Evolutionary conservation across 1,140 invertebrate species (phyloP).

Genomic region (Drosophila lacteicornis): DNA sequence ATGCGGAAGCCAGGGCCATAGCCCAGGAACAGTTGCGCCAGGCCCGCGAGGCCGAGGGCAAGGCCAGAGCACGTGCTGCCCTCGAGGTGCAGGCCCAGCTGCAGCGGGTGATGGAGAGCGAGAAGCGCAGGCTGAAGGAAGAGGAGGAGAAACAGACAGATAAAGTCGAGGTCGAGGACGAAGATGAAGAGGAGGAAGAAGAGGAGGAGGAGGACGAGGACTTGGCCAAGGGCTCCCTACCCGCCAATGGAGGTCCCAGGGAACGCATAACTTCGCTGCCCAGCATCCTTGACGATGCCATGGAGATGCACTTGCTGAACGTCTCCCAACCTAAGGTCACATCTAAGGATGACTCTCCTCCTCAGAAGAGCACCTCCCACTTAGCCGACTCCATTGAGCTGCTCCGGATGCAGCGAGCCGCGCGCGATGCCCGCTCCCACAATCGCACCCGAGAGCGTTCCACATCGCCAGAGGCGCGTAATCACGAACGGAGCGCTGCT

Average conservation of each 20-base stretch:
- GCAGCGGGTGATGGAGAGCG: slow-evolving; percentile 40
- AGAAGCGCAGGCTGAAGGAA: slow-evolving; percentile 28
- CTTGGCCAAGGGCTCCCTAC: slow-evolving; percentile 11
- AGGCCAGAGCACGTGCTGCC: slow-evolving; percentile 57
- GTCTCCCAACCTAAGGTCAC: slow-evolving; percentile 14
- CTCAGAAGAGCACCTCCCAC: slow-evolving; percentile 50
- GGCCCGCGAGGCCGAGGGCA: slow-evolving; percentile 44
- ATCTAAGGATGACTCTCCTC: slow-evolving; percentile 48
- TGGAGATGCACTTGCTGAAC: slow-evolving; percentile 56
- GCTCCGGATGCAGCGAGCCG: slow-evolving; percentile 67
- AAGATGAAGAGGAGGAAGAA: slow-evolving; percentile 13
- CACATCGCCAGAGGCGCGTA: slow-evolving; percentile 33
- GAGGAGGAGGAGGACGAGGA: slow-evolving; percentile 15
- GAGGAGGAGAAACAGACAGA: slow-evolving; percentile 7
- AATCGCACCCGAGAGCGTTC: slow-evolving; percentile 66
- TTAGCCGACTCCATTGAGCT: slow-evolving; percentile 72
- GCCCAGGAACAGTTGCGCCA: slow-evolving; percentile 49
- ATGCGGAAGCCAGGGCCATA: slow-evolving; percentile 56
- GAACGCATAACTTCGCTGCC: slow-evolving; percentile 57
- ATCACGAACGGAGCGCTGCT: slow-evolving; percentile 64
- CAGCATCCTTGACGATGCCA: slow-evolving; percentile 49
- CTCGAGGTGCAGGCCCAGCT: slow-evolving; percentile 53
- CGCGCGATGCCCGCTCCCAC: slow-evolving; percentile 59
- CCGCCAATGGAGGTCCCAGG: slow-evolving; percentile 26
- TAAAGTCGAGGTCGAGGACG: not conserved